These are phyloP conservation scores for Atta cephalotes DNA, from an alignment of 1,140 invertebrate species.

Conservation along the genomic window DNA sequence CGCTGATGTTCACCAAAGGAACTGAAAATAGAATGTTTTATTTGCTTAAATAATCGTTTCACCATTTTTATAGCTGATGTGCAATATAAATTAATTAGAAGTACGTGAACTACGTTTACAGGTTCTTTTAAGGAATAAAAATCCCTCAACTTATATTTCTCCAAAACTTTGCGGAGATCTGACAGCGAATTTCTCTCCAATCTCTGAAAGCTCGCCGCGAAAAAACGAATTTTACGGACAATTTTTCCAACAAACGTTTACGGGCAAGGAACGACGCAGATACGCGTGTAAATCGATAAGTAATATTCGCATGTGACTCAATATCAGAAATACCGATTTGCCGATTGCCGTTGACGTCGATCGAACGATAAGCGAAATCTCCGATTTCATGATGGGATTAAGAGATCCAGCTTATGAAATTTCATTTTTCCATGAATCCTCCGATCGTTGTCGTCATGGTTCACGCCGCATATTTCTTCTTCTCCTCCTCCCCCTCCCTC, in stretches of 20 bases:
- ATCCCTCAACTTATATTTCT: background rate
- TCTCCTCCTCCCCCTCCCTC: background rate
- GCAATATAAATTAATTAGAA: background rate
- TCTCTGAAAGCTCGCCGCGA: background rate
- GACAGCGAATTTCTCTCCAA: slow-evolving; percentile 1
- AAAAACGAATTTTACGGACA: slow-evolving; percentile 38
- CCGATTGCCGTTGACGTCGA: background rate
- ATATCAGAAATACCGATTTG: slow-evolving; percentile 45
- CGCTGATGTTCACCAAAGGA: slow-evolving; percentile 91
- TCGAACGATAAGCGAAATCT: slow-evolving; percentile 58
- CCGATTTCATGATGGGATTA: slow-evolving; percentile 63
- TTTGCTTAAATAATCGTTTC: background rate
- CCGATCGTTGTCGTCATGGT: background rate
- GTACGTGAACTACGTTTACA: no score
- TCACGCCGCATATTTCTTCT: slow-evolving; percentile 17
- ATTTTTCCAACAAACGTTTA: slow-evolving; percentile 20
- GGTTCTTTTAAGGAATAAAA: background rate
- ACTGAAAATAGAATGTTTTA: slow-evolving; percentile 85
- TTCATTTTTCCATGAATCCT: slow-evolving; percentile 39
- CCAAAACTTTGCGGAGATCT: background rate
- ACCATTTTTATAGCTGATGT: background rate
- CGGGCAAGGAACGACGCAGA: slow-evolving; percentile 7
- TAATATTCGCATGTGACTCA: slow-evolving; percentile 9
- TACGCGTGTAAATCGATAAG: slow-evolving; percentile 38
- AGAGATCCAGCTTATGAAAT: slow-evolving; percentile 74